Evolutionary conservation across 2,888 invertebrate species (phyloP).

Genomic region (Zelleria hepariella): DNA sequence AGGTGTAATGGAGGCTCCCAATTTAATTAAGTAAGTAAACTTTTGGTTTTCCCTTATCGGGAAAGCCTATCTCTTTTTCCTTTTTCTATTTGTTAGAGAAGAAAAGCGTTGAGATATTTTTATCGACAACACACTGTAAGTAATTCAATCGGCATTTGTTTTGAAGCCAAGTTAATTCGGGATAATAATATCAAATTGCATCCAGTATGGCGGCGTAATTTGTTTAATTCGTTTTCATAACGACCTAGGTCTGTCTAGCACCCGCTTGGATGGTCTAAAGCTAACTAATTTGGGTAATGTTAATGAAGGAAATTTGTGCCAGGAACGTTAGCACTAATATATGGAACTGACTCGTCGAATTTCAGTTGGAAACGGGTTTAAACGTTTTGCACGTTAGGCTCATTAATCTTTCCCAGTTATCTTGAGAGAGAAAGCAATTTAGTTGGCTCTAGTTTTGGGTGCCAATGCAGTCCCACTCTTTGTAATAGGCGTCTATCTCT

Average conservation of each 20-base stretch:
- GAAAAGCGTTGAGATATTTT: background rate
- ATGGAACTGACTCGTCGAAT: conserved; percentile 71
- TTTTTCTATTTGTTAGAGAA: background rate
- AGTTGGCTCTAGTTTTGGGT: conserved; percentile 18
- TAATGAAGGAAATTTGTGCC: conserved; percentile 68
- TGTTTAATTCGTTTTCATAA: conserved; percentile 47
- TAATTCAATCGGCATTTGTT: background rate
- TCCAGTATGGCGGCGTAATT: conserved; percentile 33
- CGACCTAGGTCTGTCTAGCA: conserved; percentile 36
- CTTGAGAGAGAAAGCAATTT: conserved; percentile 45
- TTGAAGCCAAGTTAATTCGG: background rate
- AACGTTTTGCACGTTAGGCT: conserved; percentile 70
- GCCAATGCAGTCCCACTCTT: conserved; percentile 3
- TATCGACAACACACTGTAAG: background rate
- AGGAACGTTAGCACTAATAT: conserved; percentile 64
- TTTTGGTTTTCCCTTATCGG: background rate
- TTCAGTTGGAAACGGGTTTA: conserved; percentile 68
- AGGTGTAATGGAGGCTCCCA: background rate
- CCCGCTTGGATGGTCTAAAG: conserved; percentile 41
- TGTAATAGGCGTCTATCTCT: too few species aligned
- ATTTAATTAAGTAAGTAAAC: background rate
- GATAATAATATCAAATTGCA: conserved; percentile 14
- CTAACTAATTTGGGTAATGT: conserved; percentile 69
- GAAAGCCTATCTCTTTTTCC: background rate
- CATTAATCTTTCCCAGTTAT: conserved; percentile 70